Evolutionary conservation across 2,888 invertebrate species (phyloP), one percentile per base, ranked within the genome.

Genomic region (Leptinotarsa peninsularis): DNA sequence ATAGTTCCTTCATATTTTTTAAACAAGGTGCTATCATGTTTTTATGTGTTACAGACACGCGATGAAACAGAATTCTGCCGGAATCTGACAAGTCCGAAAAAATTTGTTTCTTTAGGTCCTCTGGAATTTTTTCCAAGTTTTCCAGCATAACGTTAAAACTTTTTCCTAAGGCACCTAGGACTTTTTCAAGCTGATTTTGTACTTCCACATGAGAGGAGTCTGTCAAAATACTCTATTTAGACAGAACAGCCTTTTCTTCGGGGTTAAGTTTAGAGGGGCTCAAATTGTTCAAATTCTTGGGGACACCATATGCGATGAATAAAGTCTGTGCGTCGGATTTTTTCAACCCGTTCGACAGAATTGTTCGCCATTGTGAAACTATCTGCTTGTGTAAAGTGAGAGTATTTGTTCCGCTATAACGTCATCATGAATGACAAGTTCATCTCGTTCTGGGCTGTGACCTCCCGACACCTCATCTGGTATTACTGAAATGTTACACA

Each of bases 51-150:
- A 69, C 66, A 18, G 74, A 58, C 33, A 75, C 66, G 23, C 71
- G 67, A 71, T 77, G 77, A 73, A 76, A 77, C 5, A 77, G 63
- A 10, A 77, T 73, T 18, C 68, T 56, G 27, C 63, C 68, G 5
- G 60, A 73, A 67, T 67, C 67, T 56, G 67, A 54, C 50, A 72
- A 49, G 15, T 49, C 66, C 18, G 56, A 15, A 14, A 72, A 33
- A 21, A 72, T n/a, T 14, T 72, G 56, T 4, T n/a, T 56, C 21
- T 67, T 67, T 2, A 72, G 15, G 2, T 72, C 15, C 10, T n/a
- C 43, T n/a, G 72, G 54, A 4, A 67, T 17, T 52, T 66, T 72
- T 58, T 72, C n/a, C 15, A 43, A 27, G 18, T 72, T 72, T 54
- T 50, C 50, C 56, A 72, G 15, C n/a, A n/a, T 33, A 33, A 33